phyloP scores from a whole-genome alignment of 2,113 vertebrate species.

The Antennarius striatus region DNA sequence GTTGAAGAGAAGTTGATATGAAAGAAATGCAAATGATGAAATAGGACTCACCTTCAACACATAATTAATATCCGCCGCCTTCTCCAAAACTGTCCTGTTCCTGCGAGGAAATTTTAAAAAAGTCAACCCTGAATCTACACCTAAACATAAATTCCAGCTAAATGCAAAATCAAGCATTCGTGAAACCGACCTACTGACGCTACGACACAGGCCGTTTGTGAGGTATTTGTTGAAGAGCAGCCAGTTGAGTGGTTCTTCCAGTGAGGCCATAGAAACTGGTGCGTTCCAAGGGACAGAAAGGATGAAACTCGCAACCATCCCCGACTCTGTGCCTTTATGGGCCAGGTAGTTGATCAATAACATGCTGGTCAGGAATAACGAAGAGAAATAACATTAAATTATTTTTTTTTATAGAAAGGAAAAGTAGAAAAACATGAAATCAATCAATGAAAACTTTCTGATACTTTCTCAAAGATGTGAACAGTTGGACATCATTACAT shows the following conservation, averaged over 20 bases:
- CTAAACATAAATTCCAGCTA: not conserved
- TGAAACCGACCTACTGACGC: slow-evolving; percentile 64
- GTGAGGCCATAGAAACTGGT: slow-evolving; percentile 72
- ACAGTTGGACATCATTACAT: not conserved
- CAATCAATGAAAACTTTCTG: not conserved
- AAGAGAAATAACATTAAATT: not conserved
- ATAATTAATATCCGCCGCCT: slow-evolving; percentile 79
- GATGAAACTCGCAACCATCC: slow-evolving; percentile 80
- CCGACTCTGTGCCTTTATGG: slow-evolving; percentile 50
- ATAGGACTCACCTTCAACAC: slow-evolving; percentile 77
- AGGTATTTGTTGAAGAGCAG: slow-evolving; percentile 83
- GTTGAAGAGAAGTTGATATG: no score
- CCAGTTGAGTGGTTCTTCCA: slow-evolving; percentile 85
- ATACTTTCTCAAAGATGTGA: not conserved
- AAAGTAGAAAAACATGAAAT: not conserved
- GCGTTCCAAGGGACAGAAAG: slow-evolving; percentile 83
- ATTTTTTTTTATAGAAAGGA: not conserved
- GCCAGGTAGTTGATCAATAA: slow-evolving; percentile 84
- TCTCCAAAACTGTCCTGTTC: slow-evolving; percentile 80
- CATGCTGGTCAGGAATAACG: slow-evolving; percentile 68
- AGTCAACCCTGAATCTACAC: no score
- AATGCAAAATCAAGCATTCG: not conserved
- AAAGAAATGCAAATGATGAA: not conserved
- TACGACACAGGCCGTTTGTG: slow-evolving; percentile 51
- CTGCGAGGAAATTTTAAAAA: slow-evolving; percentile 41